Evolutionary conservation across 2,113 vertebrate species (phyloP).

Genomic region (Lepidothrix coronata): DNA sequence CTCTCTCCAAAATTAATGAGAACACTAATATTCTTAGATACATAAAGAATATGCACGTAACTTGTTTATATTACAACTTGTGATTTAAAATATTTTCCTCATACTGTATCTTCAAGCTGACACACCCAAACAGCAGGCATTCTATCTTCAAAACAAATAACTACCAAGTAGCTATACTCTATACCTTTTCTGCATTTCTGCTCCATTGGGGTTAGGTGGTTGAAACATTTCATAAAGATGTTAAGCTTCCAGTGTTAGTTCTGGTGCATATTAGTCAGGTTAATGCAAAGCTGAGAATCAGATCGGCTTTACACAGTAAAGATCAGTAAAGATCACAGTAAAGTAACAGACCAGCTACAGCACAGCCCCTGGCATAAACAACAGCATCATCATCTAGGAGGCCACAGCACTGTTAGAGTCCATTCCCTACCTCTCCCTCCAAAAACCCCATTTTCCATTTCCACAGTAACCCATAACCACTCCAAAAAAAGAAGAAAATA

Average conservation of each 20-base stretch:
- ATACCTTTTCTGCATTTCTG: background rate
- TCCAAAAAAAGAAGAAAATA: background rate
- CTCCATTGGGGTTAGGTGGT: background rate
- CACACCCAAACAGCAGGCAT: background rate
- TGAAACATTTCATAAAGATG: background rate
- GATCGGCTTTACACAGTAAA: background rate
- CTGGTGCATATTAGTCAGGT: background rate
- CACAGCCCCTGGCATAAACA: background rate
- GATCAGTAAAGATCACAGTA: too few relatives aligned
- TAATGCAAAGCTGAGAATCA: background rate
- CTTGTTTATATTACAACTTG: background rate
- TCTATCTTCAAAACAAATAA: background rate
- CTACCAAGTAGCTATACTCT: background rate
- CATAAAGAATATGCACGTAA: background rate
- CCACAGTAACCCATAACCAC: background rate
- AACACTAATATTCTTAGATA: background rate
- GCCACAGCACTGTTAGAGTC: background rate
- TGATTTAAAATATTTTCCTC: background rate
- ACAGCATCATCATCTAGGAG: background rate
- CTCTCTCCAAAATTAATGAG: background rate
- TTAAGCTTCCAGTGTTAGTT: background rate
- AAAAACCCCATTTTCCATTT: rapidly evolving
- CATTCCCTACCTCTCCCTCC: background rate
- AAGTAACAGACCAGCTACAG: too few relatives aligned
- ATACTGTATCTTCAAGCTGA: background rate